Conservation (phyloP, 2,797 vertebrate species). For the Benthosema pterotum region DNA sequence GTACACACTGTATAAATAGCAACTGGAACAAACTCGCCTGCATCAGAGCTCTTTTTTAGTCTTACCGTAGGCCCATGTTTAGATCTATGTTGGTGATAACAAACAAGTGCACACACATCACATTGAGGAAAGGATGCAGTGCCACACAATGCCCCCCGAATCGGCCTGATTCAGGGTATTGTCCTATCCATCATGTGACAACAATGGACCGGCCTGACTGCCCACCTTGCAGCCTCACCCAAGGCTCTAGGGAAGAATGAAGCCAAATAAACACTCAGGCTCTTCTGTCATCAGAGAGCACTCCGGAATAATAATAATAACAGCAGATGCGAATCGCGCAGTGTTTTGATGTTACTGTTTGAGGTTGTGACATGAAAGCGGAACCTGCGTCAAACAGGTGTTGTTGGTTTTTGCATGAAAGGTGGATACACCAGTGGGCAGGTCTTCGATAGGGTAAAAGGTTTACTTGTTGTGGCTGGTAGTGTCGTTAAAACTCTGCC, state of each 20-base stretch:
- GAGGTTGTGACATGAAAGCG: conserved; percentile 16
- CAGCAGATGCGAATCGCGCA: conserved; percentile 37
- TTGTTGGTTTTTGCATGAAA: conserved; percentile 12
- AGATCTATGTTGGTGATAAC: conserved; percentile 7
- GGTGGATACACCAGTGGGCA: conserved; percentile 24
- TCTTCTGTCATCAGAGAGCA: conserved; percentile 35
- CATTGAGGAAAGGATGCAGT: conserved; percentile 32
- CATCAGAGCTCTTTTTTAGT: conserved; percentile 29
- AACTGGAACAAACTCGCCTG: conserved; percentile 46
- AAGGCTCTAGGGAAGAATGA: neutral
- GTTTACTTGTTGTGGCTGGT: conserved; percentile 14
- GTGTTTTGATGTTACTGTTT: conserved; percentile 5
- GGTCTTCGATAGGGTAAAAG: conserved; percentile 38
- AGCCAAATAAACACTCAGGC: conserved; percentile 6
- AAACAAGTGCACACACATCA: conserved; percentile 18
- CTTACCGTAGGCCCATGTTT: conserved; percentile 55
- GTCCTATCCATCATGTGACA: conserved; percentile 24
- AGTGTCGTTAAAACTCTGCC: neutral
- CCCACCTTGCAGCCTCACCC: too few species aligned
- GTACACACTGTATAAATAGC: conserved; percentile 46
- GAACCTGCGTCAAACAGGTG: conserved; percentile 55
- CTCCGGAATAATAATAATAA: conserved; percentile 2
- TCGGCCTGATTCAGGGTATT: conserved; percentile 32
- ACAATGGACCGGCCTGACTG: conserved; percentile 11
- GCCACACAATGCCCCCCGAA: conserved; percentile 32